Base-by-base conservation (phyloP, 2,888 invertebrate genomes). In the Melangyna quadrimaculata region DNA sequence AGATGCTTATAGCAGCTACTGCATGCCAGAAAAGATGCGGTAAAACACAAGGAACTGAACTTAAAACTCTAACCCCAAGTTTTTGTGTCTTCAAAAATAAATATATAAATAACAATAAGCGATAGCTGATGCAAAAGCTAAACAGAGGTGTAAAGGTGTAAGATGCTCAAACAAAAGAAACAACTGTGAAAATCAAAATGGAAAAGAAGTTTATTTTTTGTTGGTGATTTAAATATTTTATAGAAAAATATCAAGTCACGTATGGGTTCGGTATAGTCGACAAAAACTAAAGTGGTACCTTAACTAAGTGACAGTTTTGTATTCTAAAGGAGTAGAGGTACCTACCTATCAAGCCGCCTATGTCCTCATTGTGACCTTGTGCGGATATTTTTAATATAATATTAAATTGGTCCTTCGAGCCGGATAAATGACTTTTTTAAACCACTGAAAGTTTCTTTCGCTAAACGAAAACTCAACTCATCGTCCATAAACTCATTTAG, bases 321-420 rank as follows among this genome's bases (percentile, higher is more conserved):
- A 59, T 59, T 37, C 59, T 35, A 37, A 59, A 22, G 37, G 59
- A 37, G 22, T 22, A 9, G n/a, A n/a, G 0, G 1, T 43, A 40
- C 32, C 1, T 32, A n/a, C 5, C 1, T 9, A 12, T 57, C 4
- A 19, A 14, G 19, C 10, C 32, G 12, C 55, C 55, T 29, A 19
- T 32, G 4, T 35, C 3, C 0, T 22, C 1, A 22, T 48, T 12
- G 51, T 3, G n/a, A 51, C 24, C 51, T 10, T 53, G 29, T 53
- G 6, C 2, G 3, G 35, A 22, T 37, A 59, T 37, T 37, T n/a
- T 55, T 17, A 55, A 29, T 29, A 55, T 35, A 19, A 57, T 6
- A 24, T 67, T 14, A 32, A 48, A 48, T 45, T 67, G 65, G 65
- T 67, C 65, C 65, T n/a, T 67, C 48, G 65, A 48, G 65, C 65